A percentile compares a stretch with the other conserved stretches of the same genome.
phyloP scores from a whole-genome alignment of 2,113 vertebrate genomes.

The Phoxinus phoxinus region DNA sequence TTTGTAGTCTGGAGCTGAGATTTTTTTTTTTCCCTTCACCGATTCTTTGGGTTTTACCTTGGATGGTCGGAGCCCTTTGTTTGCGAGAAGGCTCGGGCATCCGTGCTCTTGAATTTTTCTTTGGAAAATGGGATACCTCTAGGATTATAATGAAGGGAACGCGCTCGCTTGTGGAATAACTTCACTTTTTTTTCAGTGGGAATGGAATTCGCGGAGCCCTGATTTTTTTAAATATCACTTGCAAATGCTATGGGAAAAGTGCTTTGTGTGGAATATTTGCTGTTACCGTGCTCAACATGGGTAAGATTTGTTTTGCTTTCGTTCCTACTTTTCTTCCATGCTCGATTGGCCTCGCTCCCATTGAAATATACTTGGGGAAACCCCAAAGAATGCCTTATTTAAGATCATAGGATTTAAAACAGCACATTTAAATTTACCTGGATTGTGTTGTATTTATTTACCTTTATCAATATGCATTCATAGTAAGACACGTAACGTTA shows the following conservation, averaged over 20 bases:
- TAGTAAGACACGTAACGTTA: not conserved
- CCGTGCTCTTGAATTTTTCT: not conserved
- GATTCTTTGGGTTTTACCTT: conserved; percentile 13
- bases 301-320: conserved; percentile 58
- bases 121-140: conserved; percentile 54
- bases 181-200: conserved; percentile 34
- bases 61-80: conserved; percentile 46
- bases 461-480: not conserved
- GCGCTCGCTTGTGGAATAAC: conserved; percentile 60
- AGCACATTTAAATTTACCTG: too few relatives aligned
- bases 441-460: not conserved
- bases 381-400: not conserved
- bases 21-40: conserved; percentile 57
- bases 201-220: conserved; percentile 54
- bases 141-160: conserved; percentile 56
- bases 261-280: conserved; percentile 42
- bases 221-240: not conserved
- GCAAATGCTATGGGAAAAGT: conserved; percentile 51
- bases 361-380: conserved; percentile 34
- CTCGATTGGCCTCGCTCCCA: conserved; percentile 54
- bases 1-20: conserved; percentile 76
- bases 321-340: conserved; percentile 41
- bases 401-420: not conserved
- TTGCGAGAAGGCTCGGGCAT: conserved; percentile 26
- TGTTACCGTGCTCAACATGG: conserved; percentile 30